A percentile compares a stretch with the other conserved stretches of the same genome.
phyloP scores from a whole-genome alignment of 2,797 vertebrate genomes.

The Anas georgica region DNA sequence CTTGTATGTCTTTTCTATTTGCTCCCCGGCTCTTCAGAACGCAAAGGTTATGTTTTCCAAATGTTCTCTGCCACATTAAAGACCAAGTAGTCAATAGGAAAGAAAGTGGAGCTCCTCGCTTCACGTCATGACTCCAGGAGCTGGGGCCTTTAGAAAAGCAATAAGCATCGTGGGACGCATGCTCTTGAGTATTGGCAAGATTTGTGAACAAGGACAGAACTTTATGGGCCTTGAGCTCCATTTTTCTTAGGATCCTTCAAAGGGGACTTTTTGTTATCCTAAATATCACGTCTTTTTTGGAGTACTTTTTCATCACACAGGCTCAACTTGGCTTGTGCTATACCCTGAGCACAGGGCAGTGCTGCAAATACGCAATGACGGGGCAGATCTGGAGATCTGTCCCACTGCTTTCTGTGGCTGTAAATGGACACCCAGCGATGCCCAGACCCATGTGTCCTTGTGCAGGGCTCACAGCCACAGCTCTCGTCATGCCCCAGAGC shows the following conservation, averaged over 20 bases:
- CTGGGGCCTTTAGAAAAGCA: not conserved
- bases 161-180: not conserved
- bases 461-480: not conserved
- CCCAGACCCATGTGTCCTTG: fast-evolving
- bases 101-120: not conserved
- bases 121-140: not conserved
- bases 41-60: slow-evolving; percentile 46
- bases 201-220: not conserved
- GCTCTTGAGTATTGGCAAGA: not conserved
- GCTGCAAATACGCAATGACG: not conserved
- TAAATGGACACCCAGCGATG: fast-evolving
- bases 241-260: not conserved
- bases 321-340: not conserved
- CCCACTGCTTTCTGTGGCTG: fast-evolving
- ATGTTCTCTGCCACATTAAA: not conserved
- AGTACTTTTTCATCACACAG: not conserved
- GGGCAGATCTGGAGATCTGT: not conserved
- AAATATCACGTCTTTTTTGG: not conserved
- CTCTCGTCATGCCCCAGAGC: not conserved
- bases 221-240: not conserved
- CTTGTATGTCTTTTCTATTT: not conserved
- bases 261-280: not conserved
- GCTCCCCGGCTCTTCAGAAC: not conserved
- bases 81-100: slow-evolving; percentile 15
- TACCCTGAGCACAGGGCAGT: fast-evolving